phyloP scores from a whole-genome alignment of 1,140 invertebrate genomes.

The Nilaparvata lugens region DNA sequence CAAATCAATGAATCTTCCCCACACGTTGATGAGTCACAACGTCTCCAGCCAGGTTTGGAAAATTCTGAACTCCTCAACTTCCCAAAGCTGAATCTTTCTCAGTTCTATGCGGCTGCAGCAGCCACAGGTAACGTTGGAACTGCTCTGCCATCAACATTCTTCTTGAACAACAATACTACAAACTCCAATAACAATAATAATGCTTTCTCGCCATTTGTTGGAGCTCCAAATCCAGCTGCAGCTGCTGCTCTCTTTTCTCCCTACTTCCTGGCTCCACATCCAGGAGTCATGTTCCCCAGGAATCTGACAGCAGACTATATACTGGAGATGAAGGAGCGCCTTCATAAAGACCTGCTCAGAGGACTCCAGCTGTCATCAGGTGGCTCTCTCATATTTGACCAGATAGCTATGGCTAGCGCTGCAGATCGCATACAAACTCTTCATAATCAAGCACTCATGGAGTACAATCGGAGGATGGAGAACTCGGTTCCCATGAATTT shows the following conservation, averaged over 20 bases:
- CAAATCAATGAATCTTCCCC: background rate
- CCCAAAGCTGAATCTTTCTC: conserved; percentile 12
- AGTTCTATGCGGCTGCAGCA: conserved; percentile 7
- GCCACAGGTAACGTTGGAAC: background rate
- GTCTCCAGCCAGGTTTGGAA: background rate
- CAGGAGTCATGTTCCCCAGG: conserved; percentile 45
- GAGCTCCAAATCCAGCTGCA: background rate
- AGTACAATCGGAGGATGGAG: conserved; percentile 20
- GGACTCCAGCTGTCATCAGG: conserved; percentile 57
- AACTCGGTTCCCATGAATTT: background rate
- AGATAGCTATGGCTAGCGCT: conserved; percentile 28
- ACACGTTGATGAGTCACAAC: background rate
- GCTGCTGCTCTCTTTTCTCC: conserved; percentile 14
- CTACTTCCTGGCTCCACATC: conserved; percentile 30
- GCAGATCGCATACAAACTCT: conserved; percentile 27
- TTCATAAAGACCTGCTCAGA: conserved; percentile 54
- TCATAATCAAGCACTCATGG: conserved; percentile 24
- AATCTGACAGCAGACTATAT: conserved; percentile 47
- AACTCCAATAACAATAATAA: background rate
- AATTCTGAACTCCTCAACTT: conserved; percentile 1
- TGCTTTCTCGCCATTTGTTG: conserved; percentile 11
- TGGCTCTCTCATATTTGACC: conserved; percentile 47
- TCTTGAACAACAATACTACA: background rate
- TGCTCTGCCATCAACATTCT: conserved; percentile 12
- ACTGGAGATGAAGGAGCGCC: conserved; percentile 47